These are phyloP conservation scores for Balaenoptera acutorostrata DNA, from an alignment of 2,113 vertebrate species.

Conservation along the genomic window DNA sequence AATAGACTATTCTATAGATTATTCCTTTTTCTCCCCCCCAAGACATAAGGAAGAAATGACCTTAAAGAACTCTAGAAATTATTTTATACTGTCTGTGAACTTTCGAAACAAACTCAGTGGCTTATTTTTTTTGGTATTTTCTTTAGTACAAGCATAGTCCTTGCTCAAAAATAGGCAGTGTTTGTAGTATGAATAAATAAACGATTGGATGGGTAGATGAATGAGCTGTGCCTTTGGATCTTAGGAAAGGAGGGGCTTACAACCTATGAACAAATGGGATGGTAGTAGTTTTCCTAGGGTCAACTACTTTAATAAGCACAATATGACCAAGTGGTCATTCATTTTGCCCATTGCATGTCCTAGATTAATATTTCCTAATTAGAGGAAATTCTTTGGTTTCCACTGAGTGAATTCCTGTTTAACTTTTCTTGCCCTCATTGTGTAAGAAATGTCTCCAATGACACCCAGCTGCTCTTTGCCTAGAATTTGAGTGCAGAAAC, in stretches of 20 bases:
- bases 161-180: neutral
- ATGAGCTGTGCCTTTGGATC: neutral
- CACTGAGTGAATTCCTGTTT: neutral
- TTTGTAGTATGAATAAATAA: neutral
- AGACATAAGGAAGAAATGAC: neutral
- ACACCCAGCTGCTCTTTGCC: conserved; percentile 21
- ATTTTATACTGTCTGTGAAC: neutral
- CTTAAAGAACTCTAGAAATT: neutral
- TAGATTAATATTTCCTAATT: conserved; percentile 38
- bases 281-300: neutral
- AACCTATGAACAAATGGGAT: neutral
- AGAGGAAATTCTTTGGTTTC: neutral
- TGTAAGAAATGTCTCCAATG: conserved; percentile 45
- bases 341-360: neutral
- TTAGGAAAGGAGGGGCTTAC: neutral
- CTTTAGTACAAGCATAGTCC: neutral
- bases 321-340: neutral
- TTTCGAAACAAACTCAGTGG: neutral
- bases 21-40: neutral
- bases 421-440: neutral
- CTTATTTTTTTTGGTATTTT: neutral
- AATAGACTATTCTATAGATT: neutral
- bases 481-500: conserved; percentile 48
- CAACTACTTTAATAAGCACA: neutral
- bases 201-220: neutral